A percentile compares a stretch with the other conserved stretches of the same genome.
These are phyloP conservation scores for Tamandua tetradactyla DNA, from an alignment of 2,797 vertebrate genomes.

Conservation along the genomic window DNA sequence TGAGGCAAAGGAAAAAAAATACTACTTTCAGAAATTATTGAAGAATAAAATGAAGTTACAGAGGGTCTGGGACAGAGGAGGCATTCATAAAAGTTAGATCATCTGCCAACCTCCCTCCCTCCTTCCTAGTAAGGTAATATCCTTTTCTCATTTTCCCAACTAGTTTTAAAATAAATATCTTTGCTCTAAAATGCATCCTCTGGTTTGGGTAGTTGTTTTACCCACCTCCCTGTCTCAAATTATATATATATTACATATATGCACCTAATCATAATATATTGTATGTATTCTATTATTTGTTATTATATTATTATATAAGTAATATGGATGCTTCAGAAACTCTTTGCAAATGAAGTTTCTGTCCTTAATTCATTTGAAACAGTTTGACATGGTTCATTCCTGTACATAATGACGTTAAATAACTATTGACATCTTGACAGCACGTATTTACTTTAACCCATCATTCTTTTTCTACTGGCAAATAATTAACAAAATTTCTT, in stretches of 20 bases:
- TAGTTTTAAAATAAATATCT: conserved; percentile 28
- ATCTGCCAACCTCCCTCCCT: not conserved
- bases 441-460: conserved; percentile 54
- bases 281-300: no score
- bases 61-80: not conserved
- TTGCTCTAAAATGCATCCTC: not conserved
- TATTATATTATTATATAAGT: not conserved
- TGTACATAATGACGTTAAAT: conserved; percentile 51
- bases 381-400: conserved; percentile 31
- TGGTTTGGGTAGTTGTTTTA: not conserved
- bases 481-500: conserved; percentile 67
- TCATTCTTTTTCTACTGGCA: conserved; percentile 56
- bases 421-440: conserved; percentile 54
- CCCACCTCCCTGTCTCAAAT: not conserved
- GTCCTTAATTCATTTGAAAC: conserved; percentile 63
- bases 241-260: not conserved
- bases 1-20: not conserved
- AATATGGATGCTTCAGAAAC: not conserved
- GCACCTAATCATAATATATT: no score
- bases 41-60: conserved; percentile 45
- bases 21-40: not conserved
- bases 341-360: conserved; percentile 18
- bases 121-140: not conserved
- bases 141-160: conserved; percentile 7
- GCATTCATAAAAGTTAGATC: not conserved